A percentile compares a stretch with the other conserved stretches of the same genome.
phyloP scores from a whole-genome alignment of 2,888 invertebrate species.

The Octonoba sinensis region DNA sequence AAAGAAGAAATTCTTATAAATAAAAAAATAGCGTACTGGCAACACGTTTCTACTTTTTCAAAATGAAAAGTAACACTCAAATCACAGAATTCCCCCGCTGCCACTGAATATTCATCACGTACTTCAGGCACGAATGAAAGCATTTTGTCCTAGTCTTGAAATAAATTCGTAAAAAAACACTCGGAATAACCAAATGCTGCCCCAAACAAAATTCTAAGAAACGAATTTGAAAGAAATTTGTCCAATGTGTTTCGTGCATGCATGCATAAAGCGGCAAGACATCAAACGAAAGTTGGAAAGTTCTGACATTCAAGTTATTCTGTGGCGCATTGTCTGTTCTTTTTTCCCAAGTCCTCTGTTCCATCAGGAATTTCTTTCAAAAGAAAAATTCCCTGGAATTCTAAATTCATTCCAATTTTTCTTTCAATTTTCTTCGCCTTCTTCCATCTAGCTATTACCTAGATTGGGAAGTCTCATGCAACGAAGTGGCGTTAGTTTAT shows the following conservation, averaged over 20 bases:
- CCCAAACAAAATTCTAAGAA: slow-evolving; percentile 23
- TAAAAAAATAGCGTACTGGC: no score
- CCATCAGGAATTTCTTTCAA: background rate
- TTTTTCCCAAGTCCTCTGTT: background rate
- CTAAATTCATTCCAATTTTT: slow-evolving; percentile 5
- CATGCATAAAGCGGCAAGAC: slow-evolving; percentile 15
- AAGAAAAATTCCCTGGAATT: slow-evolving; percentile 1
- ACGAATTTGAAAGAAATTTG: slow-evolving; percentile 28
- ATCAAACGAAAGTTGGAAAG: slow-evolving; percentile 17
- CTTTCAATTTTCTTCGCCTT: background rate
- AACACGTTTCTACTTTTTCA: no score
- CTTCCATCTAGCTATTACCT: slow-evolving; percentile 7
- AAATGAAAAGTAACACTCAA: no score
- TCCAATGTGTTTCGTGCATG: slow-evolving; percentile 9
- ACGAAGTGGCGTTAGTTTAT: background rate
- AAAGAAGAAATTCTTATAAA: no score
- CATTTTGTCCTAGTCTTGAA: slow-evolving; percentile 5
- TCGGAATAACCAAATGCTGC: background rate
- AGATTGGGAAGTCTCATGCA: slow-evolving; percentile 9
- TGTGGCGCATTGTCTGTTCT: slow-evolving; percentile 14
- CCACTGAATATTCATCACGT: slow-evolving; percentile 40
- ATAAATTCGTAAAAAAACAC: slow-evolving; percentile 5
- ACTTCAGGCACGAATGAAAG: slow-evolving; percentile 25
- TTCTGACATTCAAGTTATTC: slow-evolving; percentile 28
- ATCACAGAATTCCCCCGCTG: no score